These are phyloP conservation scores for Dichetophora obliterata DNA, from an alignment of 2,888 invertebrate species.

Conservation along the genomic window DNA sequence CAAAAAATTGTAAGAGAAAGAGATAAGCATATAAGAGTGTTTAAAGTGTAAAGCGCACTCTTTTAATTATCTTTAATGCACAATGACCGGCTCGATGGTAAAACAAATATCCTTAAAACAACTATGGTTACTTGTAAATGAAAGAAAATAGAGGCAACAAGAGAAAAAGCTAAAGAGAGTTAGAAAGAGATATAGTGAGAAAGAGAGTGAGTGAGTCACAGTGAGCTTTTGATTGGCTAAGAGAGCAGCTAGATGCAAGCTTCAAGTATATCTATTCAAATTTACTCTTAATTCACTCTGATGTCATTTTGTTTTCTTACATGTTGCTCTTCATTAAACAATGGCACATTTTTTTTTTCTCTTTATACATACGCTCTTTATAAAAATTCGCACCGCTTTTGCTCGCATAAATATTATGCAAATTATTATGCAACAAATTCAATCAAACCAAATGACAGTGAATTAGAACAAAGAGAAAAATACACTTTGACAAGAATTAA, in stretches of 20 bases:
- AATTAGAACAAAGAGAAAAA: background rate
- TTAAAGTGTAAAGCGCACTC: conserved; percentile 1
- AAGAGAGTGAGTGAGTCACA: background rate
- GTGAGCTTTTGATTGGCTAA: no score
- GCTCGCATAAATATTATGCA: conserved; percentile 58
- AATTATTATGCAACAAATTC: conserved; percentile 43
- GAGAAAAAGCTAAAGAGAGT: background rate
- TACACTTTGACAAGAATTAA: background rate
- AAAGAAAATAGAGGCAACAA: conserved; percentile 1
- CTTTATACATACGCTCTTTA: background rate
- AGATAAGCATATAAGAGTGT: conserved; percentile 20
- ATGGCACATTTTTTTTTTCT: conserved; percentile 34
- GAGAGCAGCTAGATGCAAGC: no score
- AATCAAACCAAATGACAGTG: background rate
- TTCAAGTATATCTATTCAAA: background rate
- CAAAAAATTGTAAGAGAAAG: conserved; percentile 29
- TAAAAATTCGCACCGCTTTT: background rate
- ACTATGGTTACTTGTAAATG: background rate
- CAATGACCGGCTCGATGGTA: conserved; percentile 58
- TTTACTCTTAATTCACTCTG: background rate
- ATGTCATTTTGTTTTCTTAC: background rate
- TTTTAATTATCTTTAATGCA: conserved; percentile 55
- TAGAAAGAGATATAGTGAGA: background rate
- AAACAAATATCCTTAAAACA: conserved; percentile 26
- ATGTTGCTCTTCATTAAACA: background rate